Conservation (phyloP, 2,888 invertebrate species). For the Gasteruption jaculator region DNA sequence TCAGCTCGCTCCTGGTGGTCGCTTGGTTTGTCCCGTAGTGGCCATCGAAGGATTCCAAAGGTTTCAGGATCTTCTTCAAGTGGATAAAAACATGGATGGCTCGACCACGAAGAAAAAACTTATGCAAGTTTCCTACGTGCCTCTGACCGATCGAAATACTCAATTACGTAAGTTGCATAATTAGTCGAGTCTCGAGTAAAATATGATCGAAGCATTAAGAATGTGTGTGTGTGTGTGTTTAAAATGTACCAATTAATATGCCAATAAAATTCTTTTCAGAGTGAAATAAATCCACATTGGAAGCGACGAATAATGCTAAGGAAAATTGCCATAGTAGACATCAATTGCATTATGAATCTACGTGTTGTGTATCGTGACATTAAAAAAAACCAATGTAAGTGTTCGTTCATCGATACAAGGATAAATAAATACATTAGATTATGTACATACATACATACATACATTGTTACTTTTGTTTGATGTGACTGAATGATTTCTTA, state of each 20-base stretch:
- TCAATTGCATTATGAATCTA: too few relatives aligned
- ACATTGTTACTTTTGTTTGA: too few relatives aligned
- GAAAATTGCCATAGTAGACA: too few relatives aligned
- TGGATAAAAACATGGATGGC: constrained; percentile 85
- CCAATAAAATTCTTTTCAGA: too few relatives aligned
- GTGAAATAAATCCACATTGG: too few relatives aligned
- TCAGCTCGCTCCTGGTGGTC: constrained; percentile 87
- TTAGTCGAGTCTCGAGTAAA: constrained; percentile 3
- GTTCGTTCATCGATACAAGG: constrained; percentile 1
- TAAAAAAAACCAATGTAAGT: constrained; percentile 1
- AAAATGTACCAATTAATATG: too few relatives aligned
- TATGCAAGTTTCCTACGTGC: constrained; percentile 97
- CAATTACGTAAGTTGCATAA: constrained; percentile 51
- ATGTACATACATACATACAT: too few relatives aligned
- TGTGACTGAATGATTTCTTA: constrained; percentile 13
- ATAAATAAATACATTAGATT: too few relatives aligned
- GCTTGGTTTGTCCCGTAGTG: constrained; percentile 88
- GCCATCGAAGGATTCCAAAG: constrained; percentile 78
- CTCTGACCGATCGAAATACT: constrained; percentile 79
- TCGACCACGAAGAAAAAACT: constrained; percentile 69
- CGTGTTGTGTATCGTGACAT: not conserved
- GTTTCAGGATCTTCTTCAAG: constrained; percentile 56
- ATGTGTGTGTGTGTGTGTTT: not conserved
- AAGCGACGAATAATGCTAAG: too few relatives aligned
- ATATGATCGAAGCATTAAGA: not conserved